Evolutionary conservation across 2,888 invertebrate species (phyloP).

Genomic region (Mylabris sibirica): DNA sequence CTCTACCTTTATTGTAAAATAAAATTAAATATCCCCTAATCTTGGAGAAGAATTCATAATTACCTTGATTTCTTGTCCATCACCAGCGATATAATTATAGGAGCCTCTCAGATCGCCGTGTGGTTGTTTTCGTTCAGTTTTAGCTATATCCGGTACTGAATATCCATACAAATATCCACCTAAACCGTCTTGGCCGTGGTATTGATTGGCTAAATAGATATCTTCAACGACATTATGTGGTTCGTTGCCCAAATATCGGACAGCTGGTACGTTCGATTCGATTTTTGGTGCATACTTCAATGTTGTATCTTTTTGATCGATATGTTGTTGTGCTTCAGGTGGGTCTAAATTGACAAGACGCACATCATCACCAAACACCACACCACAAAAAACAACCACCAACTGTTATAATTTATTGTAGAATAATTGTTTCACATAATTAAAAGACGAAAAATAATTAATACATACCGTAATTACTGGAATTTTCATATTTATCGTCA

Average conservation of each 20-base stretch:
- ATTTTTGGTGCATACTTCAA: slow-evolving; percentile 65
- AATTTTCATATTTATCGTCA: slow-evolving; percentile 28
- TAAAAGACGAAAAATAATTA: slow-evolving; percentile 10
- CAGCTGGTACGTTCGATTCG: slow-evolving; percentile 63
- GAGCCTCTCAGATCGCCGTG: slow-evolving; percentile 77
- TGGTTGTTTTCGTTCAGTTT: slow-evolving; percentile 73
- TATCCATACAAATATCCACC: slow-evolving; percentile 79
- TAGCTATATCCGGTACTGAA: slow-evolving; percentile 75
- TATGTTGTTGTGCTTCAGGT: slow-evolving; percentile 63
- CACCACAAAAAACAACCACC: neutral
- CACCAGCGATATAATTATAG: slow-evolving; percentile 72
- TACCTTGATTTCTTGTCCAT: slow-evolving; percentile 69
- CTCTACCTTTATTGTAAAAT: slow-evolving; percentile 64
- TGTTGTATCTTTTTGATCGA: slow-evolving; percentile 61
- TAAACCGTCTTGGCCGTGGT: slow-evolving; percentile 70
- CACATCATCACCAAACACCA: slow-evolving; percentile 59
- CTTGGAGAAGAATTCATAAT: too few relatives aligned
- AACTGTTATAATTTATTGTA: neutral
- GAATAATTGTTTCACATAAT: slow-evolving; percentile 8
- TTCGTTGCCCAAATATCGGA: slow-evolving; percentile 61
- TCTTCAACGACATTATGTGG: slow-evolving; percentile 74
- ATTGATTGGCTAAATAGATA: slow-evolving; percentile 75
- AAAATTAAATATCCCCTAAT: neutral
- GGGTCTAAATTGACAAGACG: slow-evolving; percentile 64
- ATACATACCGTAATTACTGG: slow-evolving; percentile 33